Evolutionary conservation across 1,140 invertebrate genomes (phyloP), one percentile per base, ranked within the genome.

Genomic region (Helicorthomorpha holstii): DNA sequence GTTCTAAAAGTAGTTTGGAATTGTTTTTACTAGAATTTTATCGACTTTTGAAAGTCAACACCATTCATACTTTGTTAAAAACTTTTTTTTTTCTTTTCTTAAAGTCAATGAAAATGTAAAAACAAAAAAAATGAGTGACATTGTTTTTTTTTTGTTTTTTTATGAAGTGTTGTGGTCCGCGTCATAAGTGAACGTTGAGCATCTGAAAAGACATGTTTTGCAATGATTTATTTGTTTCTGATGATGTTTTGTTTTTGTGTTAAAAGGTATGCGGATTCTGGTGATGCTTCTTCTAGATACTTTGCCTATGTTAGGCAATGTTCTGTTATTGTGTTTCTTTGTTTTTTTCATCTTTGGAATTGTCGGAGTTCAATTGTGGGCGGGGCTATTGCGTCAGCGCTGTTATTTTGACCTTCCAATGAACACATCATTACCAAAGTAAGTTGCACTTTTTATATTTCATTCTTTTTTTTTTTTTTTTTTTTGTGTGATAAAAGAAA

Each of bases 311-410:
- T 70, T 98, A 60, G 95, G 95, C 48, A 98, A 98, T 69, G 96
- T 98, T 26, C 74, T 99, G 50, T 75, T 99, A 41, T 73, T 99
- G 41, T 98, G 95, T 72, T 99, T 99, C 75, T 99, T 99, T 74
- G 94, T 98, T 38, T 99, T 99, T 79, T 99, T 99, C 77, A 98
- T 98, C 65, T 99, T 99, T 66, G 95, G 96, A 45, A 99, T 99
- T 63, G 87, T 99, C 54, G 96, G 95, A 1, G 96, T 99, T 14
- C 96, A 99, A 68, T 74, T 99, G 12, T 99, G 96, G 96, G 88
- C 95, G 62, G 95, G 95, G 2, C 85, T 97, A 29, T 72, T 98
- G 29, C 73, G 92, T 51, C 91, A 97, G 65, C 76, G 94, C 42
- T 98, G 94, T 67, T 91, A 86, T 63, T 52, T 51, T 70, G 26